Evolutionary conservation across 1,140 invertebrate genomes (phyloP).

Genomic region (Ephestia elutella): DNA sequence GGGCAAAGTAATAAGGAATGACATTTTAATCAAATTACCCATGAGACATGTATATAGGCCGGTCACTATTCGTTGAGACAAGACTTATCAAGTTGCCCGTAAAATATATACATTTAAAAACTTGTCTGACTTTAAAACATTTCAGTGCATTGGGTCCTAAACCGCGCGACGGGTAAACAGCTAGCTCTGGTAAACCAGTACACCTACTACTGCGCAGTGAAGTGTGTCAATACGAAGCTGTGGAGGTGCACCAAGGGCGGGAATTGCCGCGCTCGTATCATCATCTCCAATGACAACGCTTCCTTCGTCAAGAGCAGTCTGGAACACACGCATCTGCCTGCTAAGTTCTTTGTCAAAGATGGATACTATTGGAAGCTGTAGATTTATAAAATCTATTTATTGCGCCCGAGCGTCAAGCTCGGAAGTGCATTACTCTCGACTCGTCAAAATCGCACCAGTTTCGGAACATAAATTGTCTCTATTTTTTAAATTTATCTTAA

Average conservation of each 20-base stretch:
- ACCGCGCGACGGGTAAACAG: slow-evolving; percentile 18
- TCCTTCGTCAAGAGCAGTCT: not conserved
- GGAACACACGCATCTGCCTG: slow-evolving; percentile 3
- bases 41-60: too few relatives aligned
- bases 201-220: slow-evolving; percentile 26
- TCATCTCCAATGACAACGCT: not conserved
- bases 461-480: too few relatives aligned
- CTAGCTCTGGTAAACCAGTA: slow-evolving; percentile 29
- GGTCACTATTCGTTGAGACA: too few relatives aligned
- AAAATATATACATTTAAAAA: too few relatives aligned
- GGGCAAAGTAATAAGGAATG: too few relatives aligned
- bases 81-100: too few relatives aligned
- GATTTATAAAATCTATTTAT: not conserved
- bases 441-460: too few relatives aligned
- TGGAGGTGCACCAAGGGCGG: slow-evolving; percentile 31
- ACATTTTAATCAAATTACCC: too few relatives aligned
- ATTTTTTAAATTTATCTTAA: not conserved
- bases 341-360: not conserved
- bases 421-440: too few relatives aligned
- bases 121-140: not conserved
- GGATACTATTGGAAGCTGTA: not conserved
- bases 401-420: too few relatives aligned
- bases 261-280: slow-evolving; percentile 27
- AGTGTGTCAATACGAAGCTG: slow-evolving; percentile 10
- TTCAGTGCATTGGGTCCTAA: slow-evolving; percentile 27